Evolutionary conservation across 2,113 vertebrate genomes (phyloP).

Genomic region (Odontesthes bonariensis): DNA sequence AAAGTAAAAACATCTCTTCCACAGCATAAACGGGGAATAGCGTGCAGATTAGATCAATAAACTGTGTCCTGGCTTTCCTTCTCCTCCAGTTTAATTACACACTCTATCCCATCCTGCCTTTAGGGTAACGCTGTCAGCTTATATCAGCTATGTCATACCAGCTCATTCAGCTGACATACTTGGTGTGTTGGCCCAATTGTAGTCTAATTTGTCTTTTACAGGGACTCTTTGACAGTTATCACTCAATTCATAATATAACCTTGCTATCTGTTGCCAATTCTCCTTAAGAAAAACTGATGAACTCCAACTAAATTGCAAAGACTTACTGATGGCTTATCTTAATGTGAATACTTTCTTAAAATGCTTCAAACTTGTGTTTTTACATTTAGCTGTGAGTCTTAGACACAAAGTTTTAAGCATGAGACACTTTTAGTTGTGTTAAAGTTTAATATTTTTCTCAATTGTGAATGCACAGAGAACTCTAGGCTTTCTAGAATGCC

Average conservation of each 20-base stretch:
- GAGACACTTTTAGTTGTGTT: no score
- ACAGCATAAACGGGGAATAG: constrained; percentile 13
- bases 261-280: neutral
- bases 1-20: constrained; percentile 17
- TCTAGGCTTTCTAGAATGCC: neutral
- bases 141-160: constrained; percentile 32
- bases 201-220: constrained; percentile 20
- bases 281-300: neutral
- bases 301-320: neutral
- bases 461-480: neutral
- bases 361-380: neutral
- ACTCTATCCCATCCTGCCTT: neutral
- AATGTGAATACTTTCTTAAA: neutral
- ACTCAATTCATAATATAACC: neutral
- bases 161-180: constrained; percentile 44
- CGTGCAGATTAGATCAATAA: constrained; percentile 44
- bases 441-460: no score
- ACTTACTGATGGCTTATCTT: neutral
- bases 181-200: constrained; percentile 21
- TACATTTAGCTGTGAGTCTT: neutral
- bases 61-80: neutral
- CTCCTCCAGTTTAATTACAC: constrained; percentile 24
- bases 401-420: neutral
- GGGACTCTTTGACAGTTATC: constrained; percentile 29
- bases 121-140: neutral